phyloP scores from a whole-genome alignment of 2,888 invertebrate species.

The Drosophila mayaguana region DNA sequence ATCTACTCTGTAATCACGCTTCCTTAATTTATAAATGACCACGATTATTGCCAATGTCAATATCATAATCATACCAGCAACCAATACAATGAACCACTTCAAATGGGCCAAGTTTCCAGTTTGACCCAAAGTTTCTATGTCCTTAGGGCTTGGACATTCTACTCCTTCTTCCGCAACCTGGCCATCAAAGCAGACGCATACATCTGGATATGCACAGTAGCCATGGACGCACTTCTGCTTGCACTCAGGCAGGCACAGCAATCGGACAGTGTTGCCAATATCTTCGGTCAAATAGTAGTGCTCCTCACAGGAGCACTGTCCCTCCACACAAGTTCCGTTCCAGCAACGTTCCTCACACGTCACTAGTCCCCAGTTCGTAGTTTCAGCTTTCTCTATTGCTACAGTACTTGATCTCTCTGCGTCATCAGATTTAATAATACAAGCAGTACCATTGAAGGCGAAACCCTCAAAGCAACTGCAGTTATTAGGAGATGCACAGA shows the following conservation, averaged over 20 bases:
- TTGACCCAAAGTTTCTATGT: neutral
- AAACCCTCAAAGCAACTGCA: conserved; percentile 41
- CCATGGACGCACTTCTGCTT: conserved; percentile 44
- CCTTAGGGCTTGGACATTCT: conserved; percentile 10
- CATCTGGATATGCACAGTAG: conserved; percentile 47
- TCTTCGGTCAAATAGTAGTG: conserved; percentile 40
- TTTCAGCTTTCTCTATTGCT: neutral
- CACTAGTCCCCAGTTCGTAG: accelerated
- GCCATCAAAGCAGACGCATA: conserved; percentile 50
- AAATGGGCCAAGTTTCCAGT: conserved; percentile 3
- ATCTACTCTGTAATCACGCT: conserved; percentile 49
- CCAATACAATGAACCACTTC: conserved; percentile 15
- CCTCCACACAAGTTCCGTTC: conserved; percentile 56
- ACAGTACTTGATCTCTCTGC: neutral
- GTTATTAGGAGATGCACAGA: conserved; percentile 28
- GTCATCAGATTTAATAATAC: conserved; percentile 1
- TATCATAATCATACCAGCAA: conserved; percentile 13
- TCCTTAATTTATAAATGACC: conserved; percentile 42
- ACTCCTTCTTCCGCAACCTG: conserved; percentile 29
- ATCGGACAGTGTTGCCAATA: neutral
- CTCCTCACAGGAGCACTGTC: conserved; percentile 32
- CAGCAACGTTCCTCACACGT: conserved; percentile 38
- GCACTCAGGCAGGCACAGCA: conserved; percentile 57
- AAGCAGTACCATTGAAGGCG: conserved; percentile 4
- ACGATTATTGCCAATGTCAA: conserved; percentile 42